Evolutionary conservation across 2,888 invertebrate species (phyloP).

Genomic region (Nomada fabriciana): DNA sequence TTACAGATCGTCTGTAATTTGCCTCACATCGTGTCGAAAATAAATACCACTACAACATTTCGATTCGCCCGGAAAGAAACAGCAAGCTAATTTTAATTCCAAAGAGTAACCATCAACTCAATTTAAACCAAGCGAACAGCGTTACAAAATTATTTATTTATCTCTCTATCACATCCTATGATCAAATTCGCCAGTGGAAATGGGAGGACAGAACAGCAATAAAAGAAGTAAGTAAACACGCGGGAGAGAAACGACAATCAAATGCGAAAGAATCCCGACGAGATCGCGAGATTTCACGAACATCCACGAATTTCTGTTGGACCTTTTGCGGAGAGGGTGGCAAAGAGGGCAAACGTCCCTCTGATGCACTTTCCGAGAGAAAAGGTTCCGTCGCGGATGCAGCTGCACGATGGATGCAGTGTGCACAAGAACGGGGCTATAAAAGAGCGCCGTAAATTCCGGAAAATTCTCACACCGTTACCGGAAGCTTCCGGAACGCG

Average conservation of each 20-base stretch:
- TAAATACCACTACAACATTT: too few species aligned
- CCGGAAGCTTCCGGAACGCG: neutral
- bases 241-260: slow-evolving; percentile 1
- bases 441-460: slow-evolving; percentile 38
- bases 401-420: slow-evolving; percentile 1
- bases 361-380: slow-evolving; percentile 57
- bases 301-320: slow-evolving; percentile 28
- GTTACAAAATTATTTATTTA: too few species aligned
- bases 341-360: slow-evolving; percentile 57
- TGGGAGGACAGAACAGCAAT: neutral
- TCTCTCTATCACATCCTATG: too few species aligned
- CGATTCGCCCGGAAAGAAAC: too few species aligned
- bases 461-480: slow-evolving; percentile 20
- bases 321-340: slow-evolving; percentile 36
- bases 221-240: neutral
- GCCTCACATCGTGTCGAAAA: too few species aligned
- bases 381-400: slow-evolving; percentile 27
- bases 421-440: slow-evolving; percentile 21
- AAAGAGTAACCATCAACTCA: too few species aligned
- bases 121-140: too few species aligned
- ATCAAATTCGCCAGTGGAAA: neutral
- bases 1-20: too few species aligned
- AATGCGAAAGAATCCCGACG: slow-evolving; percentile 11
- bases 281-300: slow-evolving; percentile 43
- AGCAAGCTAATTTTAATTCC: too few species aligned